A percentile compares a stretch with the other conserved stretches of the same genome.
These are phyloP conservation scores for Pristionchus maxplancki DNA, from an alignment of 2,888 invertebrate species.

Conservation along the genomic window DNA sequence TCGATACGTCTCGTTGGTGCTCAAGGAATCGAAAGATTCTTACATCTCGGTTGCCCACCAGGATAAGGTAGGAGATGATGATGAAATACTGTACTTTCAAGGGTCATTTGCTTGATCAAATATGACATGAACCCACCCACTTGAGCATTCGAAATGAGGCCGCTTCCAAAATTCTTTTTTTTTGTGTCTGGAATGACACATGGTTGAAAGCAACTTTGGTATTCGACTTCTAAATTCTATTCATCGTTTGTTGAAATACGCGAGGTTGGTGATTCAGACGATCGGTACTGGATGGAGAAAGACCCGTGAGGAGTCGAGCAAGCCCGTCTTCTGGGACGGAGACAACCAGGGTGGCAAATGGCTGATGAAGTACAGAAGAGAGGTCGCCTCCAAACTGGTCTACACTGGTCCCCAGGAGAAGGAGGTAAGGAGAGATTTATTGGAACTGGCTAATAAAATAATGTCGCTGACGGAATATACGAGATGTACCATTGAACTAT, in stretches of 20 bases:
- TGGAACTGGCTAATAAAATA: too few relatives aligned
- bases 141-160: too few relatives aligned
- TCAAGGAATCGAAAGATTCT: slow-evolving; percentile 62
- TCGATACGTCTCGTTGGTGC: slow-evolving; percentile 67
- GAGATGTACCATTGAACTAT: too few relatives aligned
- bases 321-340: slow-evolving; percentile 74
- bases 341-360: slow-evolving; percentile 71
- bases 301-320: slow-evolving; percentile 70
- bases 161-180: too few relatives aligned
- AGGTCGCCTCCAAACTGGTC: slow-evolving; percentile 56
- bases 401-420: slow-evolving; percentile 66
- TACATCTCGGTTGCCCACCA: slow-evolving; percentile 71
- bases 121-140: too few relatives aligned
- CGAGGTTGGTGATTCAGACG: slow-evolving; percentile 61
- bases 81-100: too few relatives aligned
- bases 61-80: slow-evolving; percentile 69
- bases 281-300: slow-evolving; percentile 76
- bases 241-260: too few relatives aligned
- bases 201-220: too few relatives aligned
- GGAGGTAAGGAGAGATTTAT: slow-evolving; percentile 54
- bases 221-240: too few relatives aligned
- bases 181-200: too few relatives aligned
- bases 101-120: too few relatives aligned
- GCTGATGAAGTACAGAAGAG: slow-evolving; percentile 69
- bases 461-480: too few relatives aligned